Base-by-base conservation (phyloP, 2,888 invertebrate species). In the Salpingus planirostris region DNA sequence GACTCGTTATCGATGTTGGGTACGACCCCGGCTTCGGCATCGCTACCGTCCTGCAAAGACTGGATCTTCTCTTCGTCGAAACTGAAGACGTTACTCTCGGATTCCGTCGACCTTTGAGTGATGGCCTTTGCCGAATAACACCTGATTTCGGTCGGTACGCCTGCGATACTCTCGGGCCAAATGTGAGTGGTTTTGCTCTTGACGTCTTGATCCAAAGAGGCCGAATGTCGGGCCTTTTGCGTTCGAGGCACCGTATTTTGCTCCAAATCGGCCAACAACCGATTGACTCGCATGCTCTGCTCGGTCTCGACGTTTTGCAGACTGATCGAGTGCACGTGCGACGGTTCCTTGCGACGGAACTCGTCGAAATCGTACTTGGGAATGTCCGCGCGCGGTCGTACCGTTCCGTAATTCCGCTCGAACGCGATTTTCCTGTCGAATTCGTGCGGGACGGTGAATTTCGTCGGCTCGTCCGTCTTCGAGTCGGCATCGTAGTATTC, bases 51-150 rank as follows among this genome's bases (percentile, higher is more conserved):
- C 28, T 79, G 78, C 25, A 81, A 59, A 2, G 79, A 80, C 53
- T 81, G 80, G 36, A 82, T 82, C 51, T 78, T 76, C 43, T 81
- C 81, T 55, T 81, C 80, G 52, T 82, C 82, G 47, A 82, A 82
- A 59, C 81, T 81, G 50, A 82, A 82, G 3, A 82, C 78, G 27
- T 76, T 76, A 44, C 80, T 73, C 40, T 74, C 72, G n/a, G 80
- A 80, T 24, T 80, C 80, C 10, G 79, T 73, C 3, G 80, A 74
- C 12, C 78, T 62, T 52, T 74, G 75, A 21, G 63, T 68, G 14
- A 40, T 43, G 18, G 44, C 45, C 18, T 39, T 44, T 14, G 38
- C 12, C 4, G 71, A 60, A 44, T 64, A 68, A 35, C 50, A 60
- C 47, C 42, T 66, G 11, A 70, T 67, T 52, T 74, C 73, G 0